phyloP scores from a whole-genome alignment of 2,797 vertebrate genomes.

The Acipenser transmontanus region DNA sequence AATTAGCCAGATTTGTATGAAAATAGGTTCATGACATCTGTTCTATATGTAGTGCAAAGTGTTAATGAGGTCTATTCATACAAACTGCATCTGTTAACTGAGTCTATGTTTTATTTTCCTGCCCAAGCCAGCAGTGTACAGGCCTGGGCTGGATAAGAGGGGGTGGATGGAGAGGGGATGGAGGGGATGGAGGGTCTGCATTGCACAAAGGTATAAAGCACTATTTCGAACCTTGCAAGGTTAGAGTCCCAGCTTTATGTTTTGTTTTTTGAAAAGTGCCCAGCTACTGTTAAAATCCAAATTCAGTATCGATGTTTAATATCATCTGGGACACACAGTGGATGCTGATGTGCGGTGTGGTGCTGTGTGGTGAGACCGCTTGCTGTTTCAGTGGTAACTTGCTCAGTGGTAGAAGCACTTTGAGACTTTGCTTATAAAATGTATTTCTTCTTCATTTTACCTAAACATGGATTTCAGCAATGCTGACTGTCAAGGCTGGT shows the following conservation, averaged over 20 bases:
- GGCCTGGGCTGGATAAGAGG: constrained; percentile 1
- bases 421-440: too few species aligned
- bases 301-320: too few species aligned
- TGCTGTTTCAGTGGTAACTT: background rate
- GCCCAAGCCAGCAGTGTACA: constrained; percentile 7
- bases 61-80: constrained; percentile 45
- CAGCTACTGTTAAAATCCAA: too few species aligned
- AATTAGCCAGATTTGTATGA: constrained; percentile 49
- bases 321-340: too few species aligned
- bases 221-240: background rate
- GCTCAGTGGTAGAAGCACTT: background rate
- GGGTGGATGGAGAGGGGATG: background rate
- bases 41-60: constrained; percentile 41
- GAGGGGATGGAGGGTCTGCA: too few species aligned
- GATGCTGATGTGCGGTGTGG: too few species aligned
- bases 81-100: constrained; percentile 41
- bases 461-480: too few species aligned
- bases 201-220: background rate
- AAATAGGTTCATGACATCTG: constrained; percentile 49
- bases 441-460: too few species aligned
- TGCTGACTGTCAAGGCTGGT: too few species aligned
- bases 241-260: too few species aligned
- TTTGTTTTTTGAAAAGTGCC: too few species aligned
- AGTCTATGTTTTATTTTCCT: constrained; percentile 27
- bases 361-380: too few species aligned